Conservation (phyloP, 2,797 vertebrate genomes). For the Iguana delicatissima region DNA sequence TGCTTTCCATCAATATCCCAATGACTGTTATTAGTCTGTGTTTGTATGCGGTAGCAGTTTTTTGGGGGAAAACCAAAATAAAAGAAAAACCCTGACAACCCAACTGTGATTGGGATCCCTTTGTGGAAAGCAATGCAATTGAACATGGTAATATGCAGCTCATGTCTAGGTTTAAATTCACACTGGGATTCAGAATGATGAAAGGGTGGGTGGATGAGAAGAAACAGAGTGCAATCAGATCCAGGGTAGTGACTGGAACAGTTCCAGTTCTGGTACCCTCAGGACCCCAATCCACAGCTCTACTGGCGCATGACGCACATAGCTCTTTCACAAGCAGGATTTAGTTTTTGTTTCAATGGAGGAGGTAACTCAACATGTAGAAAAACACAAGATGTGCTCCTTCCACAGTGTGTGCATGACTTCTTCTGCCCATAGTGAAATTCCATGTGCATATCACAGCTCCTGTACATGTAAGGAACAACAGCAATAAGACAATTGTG, state of each 20-base stretch:
- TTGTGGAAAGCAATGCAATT: constrained; percentile 8
- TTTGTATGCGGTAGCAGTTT: constrained; percentile 28
- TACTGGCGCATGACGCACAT: background rate
- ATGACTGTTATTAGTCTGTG: constrained; percentile 30
- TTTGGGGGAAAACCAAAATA: background rate
- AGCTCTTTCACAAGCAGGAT: background rate
- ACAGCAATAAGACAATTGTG: background rate
- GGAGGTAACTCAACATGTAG: background rate
- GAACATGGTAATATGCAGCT: background rate
- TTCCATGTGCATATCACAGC: background rate
- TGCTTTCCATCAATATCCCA: constrained; percentile 67
- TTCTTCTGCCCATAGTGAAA: background rate
- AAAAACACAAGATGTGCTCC: background rate
- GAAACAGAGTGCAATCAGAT: background rate
- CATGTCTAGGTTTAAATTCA: constrained; percentile 20
- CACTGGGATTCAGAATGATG: background rate
- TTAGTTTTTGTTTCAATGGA: background rate
- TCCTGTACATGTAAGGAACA: background rate
- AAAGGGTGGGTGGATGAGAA: background rate
- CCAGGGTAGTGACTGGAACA: background rate
- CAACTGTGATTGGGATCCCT: constrained; percentile 3
- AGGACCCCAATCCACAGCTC: background rate
- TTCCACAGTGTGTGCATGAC: background rate
- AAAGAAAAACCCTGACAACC: background rate
- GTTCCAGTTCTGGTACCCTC: background rate